phyloP scores from a whole-genome alignment of 2,797 vertebrate genomes.

The Tapirus indicus region DNA sequence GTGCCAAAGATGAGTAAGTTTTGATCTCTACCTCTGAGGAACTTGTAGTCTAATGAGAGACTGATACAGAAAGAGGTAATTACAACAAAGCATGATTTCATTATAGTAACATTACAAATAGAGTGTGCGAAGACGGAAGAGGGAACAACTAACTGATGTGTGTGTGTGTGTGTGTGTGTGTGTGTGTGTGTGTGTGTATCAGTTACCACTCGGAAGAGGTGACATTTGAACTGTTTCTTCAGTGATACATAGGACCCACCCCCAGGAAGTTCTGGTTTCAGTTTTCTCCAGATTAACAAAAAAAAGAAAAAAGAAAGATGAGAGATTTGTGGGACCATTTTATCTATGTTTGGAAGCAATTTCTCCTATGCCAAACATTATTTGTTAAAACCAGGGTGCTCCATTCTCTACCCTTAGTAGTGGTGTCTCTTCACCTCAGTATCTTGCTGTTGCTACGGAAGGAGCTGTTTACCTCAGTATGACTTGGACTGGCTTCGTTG shows the following conservation, averaged over 20 bases:
- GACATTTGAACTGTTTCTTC: background rate
- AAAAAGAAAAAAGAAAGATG: background rate
- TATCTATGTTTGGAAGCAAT: background rate
- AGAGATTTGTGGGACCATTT: background rate
- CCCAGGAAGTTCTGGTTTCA: background rate
- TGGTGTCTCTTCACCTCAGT: background rate
- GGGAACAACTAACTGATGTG: background rate
- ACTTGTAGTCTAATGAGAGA: background rate
- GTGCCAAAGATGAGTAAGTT: background rate
- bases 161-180: background rate
- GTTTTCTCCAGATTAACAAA: background rate
- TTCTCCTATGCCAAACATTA: background rate
- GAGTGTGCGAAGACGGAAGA: constrained; percentile 1
- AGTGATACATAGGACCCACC: background rate
- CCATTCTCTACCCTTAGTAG: background rate
- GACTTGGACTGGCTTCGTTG: background rate
- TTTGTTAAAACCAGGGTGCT: background rate
- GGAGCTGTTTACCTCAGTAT: background rate
- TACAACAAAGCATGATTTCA: background rate
- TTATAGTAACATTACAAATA: background rate
- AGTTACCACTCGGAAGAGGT: background rate
- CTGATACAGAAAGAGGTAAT: background rate
- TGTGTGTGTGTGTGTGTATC: background rate
- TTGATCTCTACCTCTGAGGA: background rate
- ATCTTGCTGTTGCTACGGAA: background rate